Evolutionary conservation across 2,113 vertebrate species (phyloP).

Genomic region (Larimichthys crocea): DNA sequence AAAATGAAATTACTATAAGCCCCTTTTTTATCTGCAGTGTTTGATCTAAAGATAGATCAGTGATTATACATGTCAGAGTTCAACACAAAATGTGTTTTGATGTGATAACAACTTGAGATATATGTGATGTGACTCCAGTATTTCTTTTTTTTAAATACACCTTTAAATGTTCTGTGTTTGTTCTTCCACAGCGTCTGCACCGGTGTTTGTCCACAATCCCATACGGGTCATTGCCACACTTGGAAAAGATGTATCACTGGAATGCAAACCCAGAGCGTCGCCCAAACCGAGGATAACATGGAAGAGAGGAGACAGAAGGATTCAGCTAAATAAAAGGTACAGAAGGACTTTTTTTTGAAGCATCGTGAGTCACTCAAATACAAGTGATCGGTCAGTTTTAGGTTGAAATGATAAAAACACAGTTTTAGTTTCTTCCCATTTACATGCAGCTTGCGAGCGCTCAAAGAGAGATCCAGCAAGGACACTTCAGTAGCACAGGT

Average conservation of each 20-base stretch:
- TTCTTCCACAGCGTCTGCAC: slow-evolving; percentile 88
- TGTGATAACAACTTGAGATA: no score
- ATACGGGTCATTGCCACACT: slow-evolving; percentile 90
- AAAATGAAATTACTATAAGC: not conserved
- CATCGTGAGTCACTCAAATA: not conserved
- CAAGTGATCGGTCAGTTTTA: not conserved
- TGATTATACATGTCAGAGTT: not conserved
- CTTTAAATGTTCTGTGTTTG: slow-evolving; percentile 3
- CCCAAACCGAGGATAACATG: slow-evolving; percentile 93
- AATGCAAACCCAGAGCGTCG: slow-evolving; percentile 93
- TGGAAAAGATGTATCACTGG: slow-evolving; percentile 88
- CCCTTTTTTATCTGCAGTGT: not conserved
- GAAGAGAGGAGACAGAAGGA: slow-evolving; percentile 89
- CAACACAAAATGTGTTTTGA: not conserved
- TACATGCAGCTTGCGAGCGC: not conserved
- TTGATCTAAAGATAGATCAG: not conserved
- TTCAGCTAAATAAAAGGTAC: slow-evolving; percentile 91
- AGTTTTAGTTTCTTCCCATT: not conserved
- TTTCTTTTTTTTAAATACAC: not conserved
- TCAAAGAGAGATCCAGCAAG: not conserved
- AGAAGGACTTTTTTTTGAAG: not conserved
- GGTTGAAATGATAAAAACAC: not conserved
- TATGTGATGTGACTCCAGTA: not conserved
- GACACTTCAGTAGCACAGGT: slow-evolving; percentile 4
- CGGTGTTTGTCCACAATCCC: slow-evolving; percentile 88